Conservation (phyloP, 2,797 vertebrate species). For the Syngnathus acus region DNA sequence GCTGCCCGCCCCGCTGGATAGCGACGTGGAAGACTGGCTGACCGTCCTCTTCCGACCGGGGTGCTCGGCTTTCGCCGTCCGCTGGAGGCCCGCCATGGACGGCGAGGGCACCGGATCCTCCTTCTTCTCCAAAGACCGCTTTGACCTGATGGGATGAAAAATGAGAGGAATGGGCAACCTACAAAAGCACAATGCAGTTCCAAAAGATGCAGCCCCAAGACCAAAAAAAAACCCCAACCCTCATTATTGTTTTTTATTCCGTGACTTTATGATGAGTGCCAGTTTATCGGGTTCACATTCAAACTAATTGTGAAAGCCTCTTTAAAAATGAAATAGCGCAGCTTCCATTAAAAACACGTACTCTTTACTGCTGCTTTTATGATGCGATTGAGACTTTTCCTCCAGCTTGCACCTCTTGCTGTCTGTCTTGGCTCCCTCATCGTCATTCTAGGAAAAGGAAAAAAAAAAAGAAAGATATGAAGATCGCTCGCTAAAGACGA, state of each 20-base stretch:
- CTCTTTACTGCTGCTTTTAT: slow-evolving; percentile 91
- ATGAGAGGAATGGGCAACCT: not conserved
- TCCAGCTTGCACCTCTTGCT: slow-evolving; percentile 89
- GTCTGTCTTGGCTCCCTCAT: slow-evolving; percentile 81
- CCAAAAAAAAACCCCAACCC: too few species aligned
- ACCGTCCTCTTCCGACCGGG: slow-evolving; percentile 84
- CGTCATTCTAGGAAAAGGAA: slow-evolving; percentile 74
- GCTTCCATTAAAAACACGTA: slow-evolving; percentile 59
- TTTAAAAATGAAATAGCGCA: not conserved
- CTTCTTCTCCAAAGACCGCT: slow-evolving; percentile 83
- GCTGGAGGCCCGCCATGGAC: slow-evolving; percentile 78
- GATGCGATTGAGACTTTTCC: slow-evolving; percentile 81
- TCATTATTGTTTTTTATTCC: too few species aligned
- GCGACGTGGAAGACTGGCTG: slow-evolving; percentile 86
- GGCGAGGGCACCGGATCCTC: slow-evolving; percentile 90
- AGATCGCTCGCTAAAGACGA: not conserved
- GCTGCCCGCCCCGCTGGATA: slow-evolving; percentile 76
- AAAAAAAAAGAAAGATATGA: too few species aligned
- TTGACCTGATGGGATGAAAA: slow-evolving; percentile 71
- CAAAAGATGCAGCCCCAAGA: too few species aligned
- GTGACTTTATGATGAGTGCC: too few species aligned
- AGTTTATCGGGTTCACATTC: too few species aligned
- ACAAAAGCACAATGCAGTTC: too few species aligned
- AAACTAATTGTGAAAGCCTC: not conserved
- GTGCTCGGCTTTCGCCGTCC: slow-evolving; percentile 84